phyloP scores from a whole-genome alignment of 2,113 vertebrate genomes.

The Oenanthe oenanthe region DNA sequence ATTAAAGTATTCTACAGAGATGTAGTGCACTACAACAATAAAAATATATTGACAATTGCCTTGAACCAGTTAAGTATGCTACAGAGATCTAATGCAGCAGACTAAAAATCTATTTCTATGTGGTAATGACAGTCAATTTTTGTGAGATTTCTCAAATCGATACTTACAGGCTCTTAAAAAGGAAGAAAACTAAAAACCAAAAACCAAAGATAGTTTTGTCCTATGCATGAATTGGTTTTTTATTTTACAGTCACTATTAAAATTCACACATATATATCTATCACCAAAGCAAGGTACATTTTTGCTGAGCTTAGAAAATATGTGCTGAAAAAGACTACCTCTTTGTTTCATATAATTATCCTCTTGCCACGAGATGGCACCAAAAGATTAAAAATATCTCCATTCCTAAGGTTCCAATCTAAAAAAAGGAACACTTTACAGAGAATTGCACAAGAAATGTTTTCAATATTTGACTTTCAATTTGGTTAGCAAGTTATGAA shows the following conservation, averaged over 20 bases:
- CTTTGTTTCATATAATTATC: not conserved
- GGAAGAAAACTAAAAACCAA: not conserved
- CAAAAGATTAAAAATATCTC: slow-evolving; percentile 53
- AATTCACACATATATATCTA: not conserved
- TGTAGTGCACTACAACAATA: not conserved
- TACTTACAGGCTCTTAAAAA: not conserved
- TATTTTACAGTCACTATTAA: not conserved
- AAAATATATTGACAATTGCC: not conserved
- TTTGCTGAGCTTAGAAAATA: not conserved
- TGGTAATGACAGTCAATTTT: not conserved
- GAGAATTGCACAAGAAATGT: not conserved
- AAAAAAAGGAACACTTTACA: not conserved
- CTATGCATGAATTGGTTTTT: not conserved
- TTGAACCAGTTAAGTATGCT: not conserved
- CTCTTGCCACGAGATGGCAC: slow-evolving; percentile 75
- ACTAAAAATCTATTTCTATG: slow-evolving; percentile 37
- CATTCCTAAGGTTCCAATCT: not conserved
- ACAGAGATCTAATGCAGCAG: not conserved
- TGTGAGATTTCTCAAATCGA: not conserved
- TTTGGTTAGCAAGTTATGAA: slow-evolving; percentile 19
- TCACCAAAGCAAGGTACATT: not conserved
- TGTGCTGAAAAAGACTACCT: not conserved
- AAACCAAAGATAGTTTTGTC: not conserved
- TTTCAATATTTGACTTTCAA: not conserved
- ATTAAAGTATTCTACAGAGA: slow-evolving; percentile 2